These are phyloP conservation scores for Camptogramma bilineatum DNA, from an alignment of 2,888 invertebrate species.

Conservation along the genomic window DNA sequence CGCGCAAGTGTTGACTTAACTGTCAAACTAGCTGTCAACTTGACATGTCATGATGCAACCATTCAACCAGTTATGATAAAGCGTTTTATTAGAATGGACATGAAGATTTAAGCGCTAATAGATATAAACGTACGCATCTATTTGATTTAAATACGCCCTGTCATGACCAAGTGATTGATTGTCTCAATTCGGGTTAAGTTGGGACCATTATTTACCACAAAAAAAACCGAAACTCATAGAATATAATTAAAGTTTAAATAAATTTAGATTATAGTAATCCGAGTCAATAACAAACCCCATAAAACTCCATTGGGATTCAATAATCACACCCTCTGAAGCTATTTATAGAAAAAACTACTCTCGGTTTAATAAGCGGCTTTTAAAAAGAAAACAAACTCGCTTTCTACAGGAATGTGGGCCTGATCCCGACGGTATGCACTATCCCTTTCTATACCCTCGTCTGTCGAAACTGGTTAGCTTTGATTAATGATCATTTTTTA, in stretches of 20 bases:
- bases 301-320: conserved; percentile 37
- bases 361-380: conserved; percentile 59
- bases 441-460: conserved; percentile 63
- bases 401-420: conserved; percentile 68
- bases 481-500: conserved; percentile 75
- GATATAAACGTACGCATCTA: conserved; percentile 19
- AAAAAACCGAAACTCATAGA: conserved; percentile 38
- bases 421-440: conserved; percentile 72
- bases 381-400: conserved; percentile 70
- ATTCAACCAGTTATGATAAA: conserved; percentile 9
- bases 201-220: conserved; percentile 19
- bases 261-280: conserved; percentile 37
- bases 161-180: conserved; percentile 34
- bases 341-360: conserved; percentile 58
- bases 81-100: conserved; percentile 20
- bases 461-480: conserved; percentile 69
- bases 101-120: conserved; percentile 10
- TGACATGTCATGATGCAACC: conserved; percentile 44
- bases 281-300: conserved; percentile 39
- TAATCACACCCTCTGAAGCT: conserved; percentile 56
- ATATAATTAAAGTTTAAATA: conserved; percentile 49
- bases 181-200: conserved; percentile 2
- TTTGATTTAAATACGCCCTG: conserved; percentile 23
- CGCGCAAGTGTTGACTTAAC: conserved; percentile 65
- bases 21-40: conserved; percentile 63